Evolutionary conservation across 2,797 vertebrate species (phyloP), one percentile per base, ranked within the genome.

Genomic region (Alauda arvensis): DNA sequence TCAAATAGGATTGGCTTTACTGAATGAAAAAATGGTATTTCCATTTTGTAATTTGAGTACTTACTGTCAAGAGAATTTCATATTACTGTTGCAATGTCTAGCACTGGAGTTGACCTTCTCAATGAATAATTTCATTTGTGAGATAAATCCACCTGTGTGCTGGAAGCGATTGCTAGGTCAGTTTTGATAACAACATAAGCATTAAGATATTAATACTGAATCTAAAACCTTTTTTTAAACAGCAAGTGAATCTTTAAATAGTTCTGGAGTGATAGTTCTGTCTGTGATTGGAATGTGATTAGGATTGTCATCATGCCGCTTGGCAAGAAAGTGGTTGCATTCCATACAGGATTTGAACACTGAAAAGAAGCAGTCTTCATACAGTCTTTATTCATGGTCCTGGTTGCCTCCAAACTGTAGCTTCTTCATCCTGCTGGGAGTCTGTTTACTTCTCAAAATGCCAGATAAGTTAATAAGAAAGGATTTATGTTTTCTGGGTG

Each of bases 11-110:
- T 95, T 99, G 91, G 98, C 98, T 85, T 96, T 99, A 82, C 97
- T 99, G 85, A 98, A 98, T 92, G 98, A 96, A 89, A 97, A 99
- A 91, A 98, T 98, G 98, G 99, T 99, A 96, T 75, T 85, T 95
- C 78, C 5, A 45, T 85, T 71, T 85, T 74, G 7, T 49, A 77
- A 69, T 83, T 56, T 74, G 40, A 48, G 19, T 77, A 49, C 55
- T 75, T 84, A 56, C 25, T 82, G 51, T 76, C 46, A 68, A 59
- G 51, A 74, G 46, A 59, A 83, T 82, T 84, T 48, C 13, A 31
- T 31, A 3, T 76, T 74, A 34, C 18, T 48, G 21, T 71, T 88
- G 48, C 18, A 19, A 4, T 51, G 14, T 67, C 56, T 90, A 46
- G 25, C 1, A 2, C 46, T 83, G 45, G 39, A 72, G 15, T 31